Percentiles rank a stretch among this genome's conserved stretches.
Conservation (phyloP, 2,888 invertebrate genomes). For the Leptinotarsa peninsularis region DNA sequence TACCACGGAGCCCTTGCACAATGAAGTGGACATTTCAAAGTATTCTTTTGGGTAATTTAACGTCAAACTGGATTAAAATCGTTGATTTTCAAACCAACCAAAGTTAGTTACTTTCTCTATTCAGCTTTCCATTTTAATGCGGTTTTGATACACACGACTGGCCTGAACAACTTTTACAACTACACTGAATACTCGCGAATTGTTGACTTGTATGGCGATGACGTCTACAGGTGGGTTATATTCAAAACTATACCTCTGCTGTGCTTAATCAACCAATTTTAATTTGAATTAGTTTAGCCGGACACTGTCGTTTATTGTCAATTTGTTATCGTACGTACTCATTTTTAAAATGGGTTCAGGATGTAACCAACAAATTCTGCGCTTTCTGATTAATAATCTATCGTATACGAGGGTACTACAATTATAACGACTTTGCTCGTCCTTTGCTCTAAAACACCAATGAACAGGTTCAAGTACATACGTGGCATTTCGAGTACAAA, state of each 20-base stretch:
- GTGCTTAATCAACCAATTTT: conserved; percentile 23
- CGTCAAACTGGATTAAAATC: background rate
- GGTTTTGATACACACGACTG: conserved; percentile 27
- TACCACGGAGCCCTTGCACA: conserved; percentile 21
- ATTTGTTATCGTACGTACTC: conserved; percentile 12
- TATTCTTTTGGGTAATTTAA: background rate
- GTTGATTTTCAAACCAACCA: conserved; percentile 27
- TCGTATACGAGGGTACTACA: background rate
- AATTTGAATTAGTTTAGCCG: conserved; percentile 22
- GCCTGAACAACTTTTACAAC: conserved; percentile 23
- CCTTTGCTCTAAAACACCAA: no score
- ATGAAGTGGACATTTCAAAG: conserved; percentile 16
- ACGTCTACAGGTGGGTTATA: conserved; percentile 23
- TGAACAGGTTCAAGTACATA: no score
- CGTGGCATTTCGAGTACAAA: no score
- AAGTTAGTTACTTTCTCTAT: conserved; percentile 22
- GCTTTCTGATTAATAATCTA: conserved; percentile 14
- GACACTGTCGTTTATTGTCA: conserved; percentile 25
- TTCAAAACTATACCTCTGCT: conserved; percentile 23
- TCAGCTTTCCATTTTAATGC: conserved; percentile 25
- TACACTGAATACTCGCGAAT: conserved; percentile 26
- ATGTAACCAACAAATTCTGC: conserved; percentile 15
- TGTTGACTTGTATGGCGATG: conserved; percentile 27
- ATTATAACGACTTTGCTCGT: no score
- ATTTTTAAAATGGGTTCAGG: conserved; percentile 8